Evolutionary conservation across 2,113 vertebrate species (phyloP), one percentile per base, ranked within the genome.

Genomic region (Hypanus sabinus): DNA sequence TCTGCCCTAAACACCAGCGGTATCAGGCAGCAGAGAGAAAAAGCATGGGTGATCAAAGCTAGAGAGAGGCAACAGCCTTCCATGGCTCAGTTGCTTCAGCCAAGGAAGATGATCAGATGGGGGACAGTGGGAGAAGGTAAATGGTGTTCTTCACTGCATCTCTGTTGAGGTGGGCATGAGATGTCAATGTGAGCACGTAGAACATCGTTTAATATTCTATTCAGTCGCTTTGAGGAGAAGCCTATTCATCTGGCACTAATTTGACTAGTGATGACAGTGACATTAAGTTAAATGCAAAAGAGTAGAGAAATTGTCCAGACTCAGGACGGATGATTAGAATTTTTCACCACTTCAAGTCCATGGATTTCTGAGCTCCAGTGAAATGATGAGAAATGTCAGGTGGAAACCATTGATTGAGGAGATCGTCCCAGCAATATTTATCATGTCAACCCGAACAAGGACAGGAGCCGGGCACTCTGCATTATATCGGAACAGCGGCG

Each of bases 201-300:
- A 92, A 92, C 18, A 71, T 36, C 1, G 24, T 38, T 71, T 92
- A 33, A 71, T 36, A 73, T 93, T 93, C 36, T 33, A 71, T 30
- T 55, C 11, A 75, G 18, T 70, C 36, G 5, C 22, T 93, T 93
- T 73, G 11, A 33, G 10, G 91, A 46, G 73, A 73, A 4, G 20
- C 9, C 36, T 16, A 27, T 30, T 93, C 36, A 93, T 93, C 91
- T 22, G 38, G 6, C 68, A 46, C 22, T 55, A 7, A 30, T 73
- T 36, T 20, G 27, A 73, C 33, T 93, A 38, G 22, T 22, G 0
- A 24, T 93, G 91, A 55, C 68, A 93, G 22, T 7, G 46, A 93
- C 62, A 93, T 73, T 93, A 46, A 93, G 91, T 93, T 93, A 46
- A 93, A 73, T 93, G 38, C 27, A 22, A 93, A 93, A 93, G 65